Evolutionary conservation across 2,113 vertebrate genomes (phyloP), one percentile per base, ranked within the genome.

Genomic region (Rattus norvegicus): DNA sequence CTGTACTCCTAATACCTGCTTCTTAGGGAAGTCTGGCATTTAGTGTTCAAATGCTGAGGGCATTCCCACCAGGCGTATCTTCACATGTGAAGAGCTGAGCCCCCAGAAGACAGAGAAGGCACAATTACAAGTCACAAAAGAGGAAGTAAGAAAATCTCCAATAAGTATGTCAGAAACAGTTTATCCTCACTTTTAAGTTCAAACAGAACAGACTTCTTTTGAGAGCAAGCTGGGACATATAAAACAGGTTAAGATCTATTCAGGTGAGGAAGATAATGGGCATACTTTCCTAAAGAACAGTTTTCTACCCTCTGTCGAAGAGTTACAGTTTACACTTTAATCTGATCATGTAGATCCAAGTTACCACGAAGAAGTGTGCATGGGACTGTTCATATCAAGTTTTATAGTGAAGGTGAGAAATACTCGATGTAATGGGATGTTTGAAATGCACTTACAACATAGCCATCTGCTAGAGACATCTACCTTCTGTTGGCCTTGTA

Each of bases 81-180:
- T 90, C 81, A 83, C 26, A 69, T 89, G 88, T 54, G 69, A 81
- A 92, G 75, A 93, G 30, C n/a, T 88, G 59, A 87, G 69, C 65
- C 4, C 24, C 86, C 92, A 52, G 24, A 91, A 79, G 77, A 83
- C 56, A 54, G 39, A 83, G 69, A 65, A 89, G 70, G 2, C n/a
- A 84, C 67, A 39, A 87, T 61, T 77, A 39, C 73, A 80, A 63
- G 75, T 96, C 26, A 70, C 39, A 89, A 63, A 92, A 91, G 61
- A 96, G 8, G 17, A 94, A 79, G 84, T 92, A 73, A 95, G 43
- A 97, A 80, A 84, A 85, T 88, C 89, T 30, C 61, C 61, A 56
- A n/a, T 90, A 77, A 92, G 49, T 7, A 83, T 22, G 63, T 80
- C 63, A 73, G 81, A 91, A 96, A 65, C 4, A n/a, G 52, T 84